These are phyloP conservation scores for Megaustenia siamemsis DNA, from an alignment of 2,888 invertebrate species.

Conservation along the genomic window DNA sequence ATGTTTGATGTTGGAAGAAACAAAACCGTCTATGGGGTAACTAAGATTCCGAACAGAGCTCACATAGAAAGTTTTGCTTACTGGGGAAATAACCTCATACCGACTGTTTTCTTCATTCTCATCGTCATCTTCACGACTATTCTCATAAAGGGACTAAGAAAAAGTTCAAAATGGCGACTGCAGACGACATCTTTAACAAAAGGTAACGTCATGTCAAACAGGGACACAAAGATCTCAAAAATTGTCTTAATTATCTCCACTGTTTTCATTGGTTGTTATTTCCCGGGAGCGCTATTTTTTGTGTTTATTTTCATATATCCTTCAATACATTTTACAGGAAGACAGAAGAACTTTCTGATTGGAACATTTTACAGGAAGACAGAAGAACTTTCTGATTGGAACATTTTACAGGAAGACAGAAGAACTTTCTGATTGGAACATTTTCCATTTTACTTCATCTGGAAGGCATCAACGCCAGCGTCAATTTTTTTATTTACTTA, in stretches of 20 bases:
- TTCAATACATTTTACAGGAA: not conserved
- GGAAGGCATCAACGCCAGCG: constrained; percentile 15
- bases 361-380: no score
- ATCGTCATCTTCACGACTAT: not conserved
- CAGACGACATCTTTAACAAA: not conserved
- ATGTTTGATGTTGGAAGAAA: not conserved
- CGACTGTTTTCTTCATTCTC: not conserved
- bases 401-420: no score
- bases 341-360: not conserved
- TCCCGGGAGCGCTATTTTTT: not conserved
- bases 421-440: no score
- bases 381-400: no score
- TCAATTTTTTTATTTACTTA: constrained; percentile 19
- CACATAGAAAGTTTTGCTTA: not conserved
- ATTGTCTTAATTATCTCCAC: not conserved
- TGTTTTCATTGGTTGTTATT: not conserved
- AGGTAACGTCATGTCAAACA: not conserved
- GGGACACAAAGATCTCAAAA: not conserved
- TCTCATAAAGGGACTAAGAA: not conserved
- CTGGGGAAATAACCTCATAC: not conserved
- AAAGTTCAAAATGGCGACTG: not conserved
- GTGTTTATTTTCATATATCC: not conserved
- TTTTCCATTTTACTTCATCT: not conserved
- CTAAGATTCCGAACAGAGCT: not conserved
- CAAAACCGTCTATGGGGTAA: not conserved